These are phyloP conservation scores for Belonocnema kinseyi DNA, from an alignment of 1,140 invertebrate species.

Conservation along the genomic window DNA sequence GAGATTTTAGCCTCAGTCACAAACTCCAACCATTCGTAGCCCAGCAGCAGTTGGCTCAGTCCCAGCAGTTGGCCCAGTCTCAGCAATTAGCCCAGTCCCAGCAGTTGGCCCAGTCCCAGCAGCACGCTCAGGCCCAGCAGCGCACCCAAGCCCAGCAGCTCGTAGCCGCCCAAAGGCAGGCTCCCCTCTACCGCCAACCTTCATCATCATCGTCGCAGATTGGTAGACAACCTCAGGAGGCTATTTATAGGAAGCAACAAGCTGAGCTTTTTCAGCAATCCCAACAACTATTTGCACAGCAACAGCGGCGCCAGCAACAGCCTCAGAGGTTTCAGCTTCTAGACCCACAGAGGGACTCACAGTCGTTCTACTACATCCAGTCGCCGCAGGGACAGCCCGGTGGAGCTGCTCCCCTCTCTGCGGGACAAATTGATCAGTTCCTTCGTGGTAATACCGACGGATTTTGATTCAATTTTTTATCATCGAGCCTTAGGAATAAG, in stretches of 20 bases:
- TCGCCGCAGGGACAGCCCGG: conserved; percentile 49
- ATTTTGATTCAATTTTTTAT: conserved; percentile 70
- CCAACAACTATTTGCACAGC: conserved; percentile 84
- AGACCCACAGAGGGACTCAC: conserved; percentile 67
- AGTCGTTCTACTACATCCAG: conserved; percentile 81
- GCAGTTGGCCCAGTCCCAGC: conserved; percentile 59
- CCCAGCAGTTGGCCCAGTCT: conserved; percentile 66
- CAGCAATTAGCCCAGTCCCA: conserved; percentile 56
- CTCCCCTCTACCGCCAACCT: conserved; percentile 62
- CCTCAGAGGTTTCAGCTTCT: conserved; percentile 71
- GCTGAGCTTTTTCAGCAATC: conserved; percentile 82
- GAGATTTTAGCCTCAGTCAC: conserved; percentile 83
- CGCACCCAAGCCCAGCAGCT: conserved; percentile 60
- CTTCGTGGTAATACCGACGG: conserved; percentile 83
- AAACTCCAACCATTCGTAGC: conserved; percentile 85
- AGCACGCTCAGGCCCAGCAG: conserved; percentile 63
- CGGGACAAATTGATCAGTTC: conserved; percentile 88
- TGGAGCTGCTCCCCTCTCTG: conserved; percentile 68
- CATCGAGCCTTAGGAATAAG: not conserved
- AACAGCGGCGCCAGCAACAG: conserved; percentile 80
- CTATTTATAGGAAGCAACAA: conserved; percentile 84
- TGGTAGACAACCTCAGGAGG: conserved; percentile 76
- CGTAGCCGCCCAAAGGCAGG: conserved; percentile 48
- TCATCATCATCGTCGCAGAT: conserved; percentile 64
- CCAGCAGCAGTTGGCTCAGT: conserved; percentile 63